phyloP scores from a whole-genome alignment of 2,797 vertebrate genomes.

The Decapterus maruadsi region DNA sequence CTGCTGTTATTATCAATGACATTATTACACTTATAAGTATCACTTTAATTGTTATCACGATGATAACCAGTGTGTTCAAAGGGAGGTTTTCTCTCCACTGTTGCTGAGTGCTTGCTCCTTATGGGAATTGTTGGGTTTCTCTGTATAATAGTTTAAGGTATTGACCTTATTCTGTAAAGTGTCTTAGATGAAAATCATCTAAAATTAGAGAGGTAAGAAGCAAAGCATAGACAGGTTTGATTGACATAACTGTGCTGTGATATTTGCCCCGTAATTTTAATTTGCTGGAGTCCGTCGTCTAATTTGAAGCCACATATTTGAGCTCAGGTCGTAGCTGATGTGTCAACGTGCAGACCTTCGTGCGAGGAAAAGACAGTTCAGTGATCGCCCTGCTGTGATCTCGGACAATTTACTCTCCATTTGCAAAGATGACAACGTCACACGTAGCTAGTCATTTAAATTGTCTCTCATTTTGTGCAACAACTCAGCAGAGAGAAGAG shows the following conservation, averaged over 20 bases:
- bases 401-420: conserved; percentile 54
- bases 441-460: conserved; percentile 66
- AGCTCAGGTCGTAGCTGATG: conserved; percentile 48
- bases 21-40: background rate
- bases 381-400: conserved; percentile 18
- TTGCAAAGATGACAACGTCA: conserved; percentile 58
- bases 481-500: conserved; percentile 70
- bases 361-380: conserved; percentile 25
- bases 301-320: conserved; percentile 50
- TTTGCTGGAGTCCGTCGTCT: conserved; percentile 13
- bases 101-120: background rate
- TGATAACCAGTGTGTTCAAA: background rate
- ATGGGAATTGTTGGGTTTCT: background rate
- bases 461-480: conserved; percentile 69
- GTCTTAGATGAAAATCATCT: conserved; percentile 32
- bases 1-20: background rate
- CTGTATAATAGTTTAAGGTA: background rate
- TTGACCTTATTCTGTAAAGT: background rate
- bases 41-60: background rate
- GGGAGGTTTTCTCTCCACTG: background rate
- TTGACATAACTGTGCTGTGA: conserved; percentile 34
- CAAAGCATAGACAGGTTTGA: conserved; percentile 28
- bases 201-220: conserved; percentile 54
- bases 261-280: conserved; percentile 15
- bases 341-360: conserved; percentile 42